Evolutionary conservation across 2,888 invertebrate species (phyloP), one percentile per base, ranked within the genome.

Genomic region (Malthinus seriepunctatus): DNA sequence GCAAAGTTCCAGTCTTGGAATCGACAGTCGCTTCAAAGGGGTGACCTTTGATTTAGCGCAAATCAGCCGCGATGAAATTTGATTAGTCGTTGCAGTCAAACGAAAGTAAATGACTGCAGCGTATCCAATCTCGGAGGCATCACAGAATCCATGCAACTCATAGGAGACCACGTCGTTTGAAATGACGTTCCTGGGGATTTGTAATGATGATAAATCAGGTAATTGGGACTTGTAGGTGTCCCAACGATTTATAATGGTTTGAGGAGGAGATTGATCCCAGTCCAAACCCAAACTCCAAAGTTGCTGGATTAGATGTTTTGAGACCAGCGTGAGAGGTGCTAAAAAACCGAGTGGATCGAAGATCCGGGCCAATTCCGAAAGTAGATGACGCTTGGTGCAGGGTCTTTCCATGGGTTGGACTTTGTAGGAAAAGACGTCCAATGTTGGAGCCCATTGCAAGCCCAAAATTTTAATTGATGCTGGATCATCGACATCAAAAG

Each of bases 231-330:
- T 15, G 8, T 12, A 8, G 63, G 38, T 5, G 32, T 45, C n/a
- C 50, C 69, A 68, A 33, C 56, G 44, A 5, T 32, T 15, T n/a
- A 38, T 38, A 11, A 64, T 31, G 8, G 31, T 15, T 2, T 32
- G 31, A n/a, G 65, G 63, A 8, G 66, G 42, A 2, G 34, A 23
- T 10, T 68, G 59, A 51, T 69, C 64, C 68, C 39, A 39, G 8
- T 39, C 14, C 7, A 39, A 14, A 2, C 11, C 11, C 8, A 39
- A 9, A 3, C 8, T 39, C 34, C 52, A 39, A 45, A 47, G 23
- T n/a, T 60, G 32, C 47, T 72, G 69, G 51, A 72, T 64, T 1
- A 71, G 51, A 1, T 64, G 47, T 48, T 72, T 73, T 6, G 64
- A 66, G 1, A 38, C 52, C 8, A 71, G 57, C 2, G 64, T 62